Evolutionary conservation across 1,140 invertebrate genomes (phyloP), one percentile per base, ranked within the genome.

Genomic region (Atopsyche davidsoni): DNA sequence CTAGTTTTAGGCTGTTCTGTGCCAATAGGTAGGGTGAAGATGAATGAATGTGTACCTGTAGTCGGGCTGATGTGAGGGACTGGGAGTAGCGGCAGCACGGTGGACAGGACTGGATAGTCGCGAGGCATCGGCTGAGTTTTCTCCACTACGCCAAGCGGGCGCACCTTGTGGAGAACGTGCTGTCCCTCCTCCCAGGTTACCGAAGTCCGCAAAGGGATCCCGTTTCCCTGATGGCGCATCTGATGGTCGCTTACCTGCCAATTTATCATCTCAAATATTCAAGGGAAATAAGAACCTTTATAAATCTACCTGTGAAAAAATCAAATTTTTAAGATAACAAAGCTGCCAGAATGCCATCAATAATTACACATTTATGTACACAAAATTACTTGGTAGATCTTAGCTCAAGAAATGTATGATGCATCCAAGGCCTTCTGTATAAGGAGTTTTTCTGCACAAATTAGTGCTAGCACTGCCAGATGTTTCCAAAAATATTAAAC

Each of bases 191-290:
- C 69, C 71, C 47, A 75, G 56, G 34, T 74, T 66, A 17, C 71
- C 75, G 14, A 81, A 70, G 47, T 78, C 75, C 19, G 76, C 71
- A 65, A 81, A 80, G 6, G 79, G 77, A 61, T 77, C 73, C 6
- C 51, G 60, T 10, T 60, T 55, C 18, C 53, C 21, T 13, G 38
- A 13, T 4, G 23, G 2, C 2, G 51, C 42, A 61, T 65, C 57
- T 54, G 57, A 60, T 53, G 59, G 48, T 4, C 58, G 50, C 48
- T 60, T 60, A 43, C 51, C 65, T 64, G 59, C 4, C 51, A 53
- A 22, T 16, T 13, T 28, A 42, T 3, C n/a, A 19, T 11, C 32
- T 25, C 7, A 9, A 31, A 55, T 7, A 44, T 44, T 55, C 53
- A 18, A 47, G 34, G 13, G 9, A 46, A 11, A 41, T 19, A 18